Base-by-base conservation (phyloP, 2,888 invertebrate species). In the Cephus pulcher region DNA sequence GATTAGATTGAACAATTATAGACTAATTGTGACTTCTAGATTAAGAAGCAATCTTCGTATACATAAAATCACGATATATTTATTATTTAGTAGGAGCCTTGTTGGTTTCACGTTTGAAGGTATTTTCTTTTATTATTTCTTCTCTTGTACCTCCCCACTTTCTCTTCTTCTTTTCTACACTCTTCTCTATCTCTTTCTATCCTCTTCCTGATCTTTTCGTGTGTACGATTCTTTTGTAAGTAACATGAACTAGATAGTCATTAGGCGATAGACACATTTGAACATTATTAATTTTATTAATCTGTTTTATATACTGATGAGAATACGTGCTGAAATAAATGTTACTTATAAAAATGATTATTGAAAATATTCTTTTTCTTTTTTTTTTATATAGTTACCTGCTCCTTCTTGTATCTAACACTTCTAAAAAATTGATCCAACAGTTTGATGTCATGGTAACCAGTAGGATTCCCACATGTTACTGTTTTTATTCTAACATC, bases 241-340 rank as follows among this genome's bases (percentile, higher is more conserved):
- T 79, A 80, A 82, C 78, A 78, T 77, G 69, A 76, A 79, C 75
- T 79, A 76, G 71, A 78, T 80, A 82, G 79, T 83, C 81, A 80
- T 75, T 79, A 76, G 76, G 74, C 75, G 69, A 68, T 83, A 81
- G 78, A 77, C 23, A 80, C 78, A 78, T 81, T 79, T 82, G 76
- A 78, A 79, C 74, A 79, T 70, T 70, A 35, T 79, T 80, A 82
- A 77, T 73, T 56, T 77, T 84, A 82, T 79, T 37, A 73, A 81
- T 80, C 77, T 82, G 78, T 84, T 84, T 83, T 83, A 83, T 84
- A 84, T 80, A 77, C 78, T 56, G 79, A 77, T 78, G 74, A 75
- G 79, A 76, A 79, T 79, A 80, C 79, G 81, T 81, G 80, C 82
- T 81, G 78, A 81, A 82, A 81, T 84, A 82, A 83, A 84, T 83